Conservation (phyloP, 1,140 invertebrate genomes). For the Coenobita brevimanus region DNA sequence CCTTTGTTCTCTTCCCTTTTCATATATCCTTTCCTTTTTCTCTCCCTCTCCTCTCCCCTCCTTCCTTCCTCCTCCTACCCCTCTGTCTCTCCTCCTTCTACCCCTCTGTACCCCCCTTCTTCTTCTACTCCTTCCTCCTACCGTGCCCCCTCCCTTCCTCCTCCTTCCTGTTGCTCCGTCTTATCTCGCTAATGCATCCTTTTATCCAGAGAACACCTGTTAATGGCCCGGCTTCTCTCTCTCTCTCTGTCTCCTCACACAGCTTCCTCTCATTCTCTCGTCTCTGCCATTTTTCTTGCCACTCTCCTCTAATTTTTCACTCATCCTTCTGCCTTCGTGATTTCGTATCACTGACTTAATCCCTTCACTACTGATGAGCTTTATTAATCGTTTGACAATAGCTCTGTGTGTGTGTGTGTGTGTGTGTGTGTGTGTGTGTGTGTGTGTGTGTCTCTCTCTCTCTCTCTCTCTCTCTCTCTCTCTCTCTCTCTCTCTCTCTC, state of each 20-base stretch:
- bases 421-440: too few species aligned
- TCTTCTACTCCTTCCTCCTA: background rate
- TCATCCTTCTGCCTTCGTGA: too few species aligned
- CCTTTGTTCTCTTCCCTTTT: too few species aligned
- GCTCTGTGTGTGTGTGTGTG: too few species aligned
- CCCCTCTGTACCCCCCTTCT: background rate
- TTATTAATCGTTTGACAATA: too few species aligned
- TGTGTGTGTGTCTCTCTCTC: background rate
- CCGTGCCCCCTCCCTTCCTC: background rate
- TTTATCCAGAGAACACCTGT: background rate
- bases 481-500: background rate
- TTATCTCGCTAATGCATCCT: background rate
- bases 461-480: constrained; percentile 1
- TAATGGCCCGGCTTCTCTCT: background rate
- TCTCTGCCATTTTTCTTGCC: background rate
- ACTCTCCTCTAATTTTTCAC: background rate
- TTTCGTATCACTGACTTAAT: too few species aligned
- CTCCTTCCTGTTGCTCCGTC: background rate
- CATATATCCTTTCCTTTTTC: too few species aligned
- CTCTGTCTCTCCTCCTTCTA: constrained; percentile 6
- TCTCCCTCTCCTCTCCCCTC: constrained; percentile 12
- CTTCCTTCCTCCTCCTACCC: constrained; percentile 4
- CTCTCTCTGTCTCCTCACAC: background rate
- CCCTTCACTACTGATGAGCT: too few species aligned
- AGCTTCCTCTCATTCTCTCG: background rate